Conservation (phyloP, 2,888 invertebrate genomes). For the Cosmopolites sordidus region DNA sequence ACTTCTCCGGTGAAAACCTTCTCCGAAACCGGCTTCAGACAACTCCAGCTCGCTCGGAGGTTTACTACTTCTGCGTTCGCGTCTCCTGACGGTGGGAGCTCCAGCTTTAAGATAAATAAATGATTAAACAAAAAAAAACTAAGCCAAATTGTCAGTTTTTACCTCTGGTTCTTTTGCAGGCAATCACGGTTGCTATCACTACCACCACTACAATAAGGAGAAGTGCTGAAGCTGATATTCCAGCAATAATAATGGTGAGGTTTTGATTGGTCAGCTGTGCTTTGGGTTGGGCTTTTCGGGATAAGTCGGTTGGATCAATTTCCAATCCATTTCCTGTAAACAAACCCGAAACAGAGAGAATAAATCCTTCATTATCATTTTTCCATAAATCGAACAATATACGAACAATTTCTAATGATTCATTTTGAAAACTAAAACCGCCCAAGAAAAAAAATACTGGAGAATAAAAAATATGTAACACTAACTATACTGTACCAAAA, state of each 20-base stretch:
- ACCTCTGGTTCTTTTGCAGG: slow-evolving; percentile 40
- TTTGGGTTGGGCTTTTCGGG: slow-evolving; percentile 6
- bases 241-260: slow-evolving; percentile 45
- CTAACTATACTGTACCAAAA: no score
- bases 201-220: slow-evolving; percentile 45
- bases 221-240: slow-evolving; percentile 41
- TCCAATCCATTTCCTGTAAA: slow-evolving; percentile 9
- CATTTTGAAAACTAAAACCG: no score
- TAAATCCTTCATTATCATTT: no score
- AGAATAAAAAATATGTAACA: no score
- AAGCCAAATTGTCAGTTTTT: neutral
- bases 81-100: slow-evolving; percentile 10
- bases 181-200: slow-evolving; percentile 42
- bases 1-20: slow-evolving; percentile 46
- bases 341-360: no score
- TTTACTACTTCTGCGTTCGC: slow-evolving; percentile 36
- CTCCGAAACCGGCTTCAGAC: slow-evolving; percentile 47
- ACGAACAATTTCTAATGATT: no score
- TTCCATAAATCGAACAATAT: no score
- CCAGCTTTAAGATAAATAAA: neutral
- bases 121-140: no score
- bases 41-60: slow-evolving; percentile 45
- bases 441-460: no score
- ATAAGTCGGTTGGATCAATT: slow-evolving; percentile 18
- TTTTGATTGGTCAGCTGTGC: slow-evolving; percentile 20